Conservation (phyloP, 2,797 vertebrate species). For the Lycodopsis pacificus region DNA sequence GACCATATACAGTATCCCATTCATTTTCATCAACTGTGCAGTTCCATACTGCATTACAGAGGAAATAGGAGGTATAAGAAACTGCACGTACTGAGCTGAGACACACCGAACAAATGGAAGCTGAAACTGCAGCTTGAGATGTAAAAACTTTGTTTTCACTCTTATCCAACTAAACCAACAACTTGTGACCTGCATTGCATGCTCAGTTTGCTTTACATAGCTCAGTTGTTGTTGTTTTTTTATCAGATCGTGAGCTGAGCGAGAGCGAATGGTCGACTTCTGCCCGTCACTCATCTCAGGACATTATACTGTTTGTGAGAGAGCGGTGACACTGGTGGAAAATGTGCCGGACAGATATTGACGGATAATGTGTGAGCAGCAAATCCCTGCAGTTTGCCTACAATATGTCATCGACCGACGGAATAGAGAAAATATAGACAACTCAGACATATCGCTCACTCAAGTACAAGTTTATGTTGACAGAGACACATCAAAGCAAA, state of each 20-base stretch:
- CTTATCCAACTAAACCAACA: constrained; percentile 22
- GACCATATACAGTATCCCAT: background rate
- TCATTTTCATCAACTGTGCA: constrained; percentile 5
- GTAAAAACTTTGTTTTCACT: constrained; percentile 41
- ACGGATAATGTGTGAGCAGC: constrained; percentile 12
- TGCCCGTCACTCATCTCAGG: constrained; percentile 32
- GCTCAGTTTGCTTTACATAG: constrained; percentile 25
- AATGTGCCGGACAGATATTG: constrained; percentile 44
- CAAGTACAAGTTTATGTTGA: constrained; percentile 57
- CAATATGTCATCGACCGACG: constrained; percentile 33
- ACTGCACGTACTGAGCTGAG: constrained; percentile 6
- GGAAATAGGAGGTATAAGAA: constrained; percentile 6
- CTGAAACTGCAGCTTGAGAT: constrained; percentile 30
- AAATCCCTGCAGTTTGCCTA: constrained; percentile 40
- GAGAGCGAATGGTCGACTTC: constrained; percentile 23
- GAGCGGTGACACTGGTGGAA: constrained; percentile 34
- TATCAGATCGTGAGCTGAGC: constrained; percentile 19
- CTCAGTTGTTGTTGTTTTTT: constrained; percentile 6
- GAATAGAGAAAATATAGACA: constrained; percentile 24
- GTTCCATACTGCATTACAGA: background rate
- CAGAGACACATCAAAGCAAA: constrained; percentile 58
- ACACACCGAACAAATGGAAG: constrained; percentile 36
- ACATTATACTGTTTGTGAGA: background rate
- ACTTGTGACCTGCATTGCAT: constrained; percentile 39
- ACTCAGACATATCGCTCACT: constrained; percentile 46